Evolutionary conservation across 2,797 vertebrate species (phyloP), one percentile per base, ranked within the genome.

Genomic region (Carapus acus): DNA sequence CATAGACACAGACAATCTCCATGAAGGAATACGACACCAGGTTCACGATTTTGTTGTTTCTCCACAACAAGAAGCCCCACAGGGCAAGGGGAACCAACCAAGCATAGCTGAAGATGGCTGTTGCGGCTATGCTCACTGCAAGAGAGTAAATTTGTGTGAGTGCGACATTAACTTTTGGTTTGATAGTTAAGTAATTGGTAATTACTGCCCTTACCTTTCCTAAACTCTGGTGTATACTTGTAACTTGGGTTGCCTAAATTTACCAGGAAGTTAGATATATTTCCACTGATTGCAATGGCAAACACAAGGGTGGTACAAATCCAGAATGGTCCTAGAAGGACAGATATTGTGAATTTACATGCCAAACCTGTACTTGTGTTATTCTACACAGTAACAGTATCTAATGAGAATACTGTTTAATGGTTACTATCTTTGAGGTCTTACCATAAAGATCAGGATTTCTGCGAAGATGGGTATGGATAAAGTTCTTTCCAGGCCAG

Each of bases 251-350:
- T 76, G 70, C 91, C 91, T 17, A 77, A 67, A 34, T 93, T 79
- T 23, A 86, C 73, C 61, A 97, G 76, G 76, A 98, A 96, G 67
- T 89, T 94, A 1, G 93, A 93, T 54, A 98, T 84, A 67, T 99
- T 99, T 75, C 96, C 96, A 82, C 96, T 94, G 43, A 99, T 93
- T 44, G 91, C 92, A 46, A 96, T 91, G 74, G 92, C 91, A 79
- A 99, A 98, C 45, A 98, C 93, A 0, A 99, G 85, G 0, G 96
- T 99, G 57, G 93, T 92, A 69, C 96, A 98, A 78, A 99, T 99
- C 96, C 96, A 99, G 70, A 98, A 97, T 1, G 96, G 96, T 69
- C 96, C 96, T 99, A 58, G 50, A 75, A 67, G 22, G 31, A 72
- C 27, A 77, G 21, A 60, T 27, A 57, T 17, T 8, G 45, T 24